Evolutionary conservation across 1,140 invertebrate genomes (phyloP).

Genomic region (Gryllus bimaculatus): DNA sequence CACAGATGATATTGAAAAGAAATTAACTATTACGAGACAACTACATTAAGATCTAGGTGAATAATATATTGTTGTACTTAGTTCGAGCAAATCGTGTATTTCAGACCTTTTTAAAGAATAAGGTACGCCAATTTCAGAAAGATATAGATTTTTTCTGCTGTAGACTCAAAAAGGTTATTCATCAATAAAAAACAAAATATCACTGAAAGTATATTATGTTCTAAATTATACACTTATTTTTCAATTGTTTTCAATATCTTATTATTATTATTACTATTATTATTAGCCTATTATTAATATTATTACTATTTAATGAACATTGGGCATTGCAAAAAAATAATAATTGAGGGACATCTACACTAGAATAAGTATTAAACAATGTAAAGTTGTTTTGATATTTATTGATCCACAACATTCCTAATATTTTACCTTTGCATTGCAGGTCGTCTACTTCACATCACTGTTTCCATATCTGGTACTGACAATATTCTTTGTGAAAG

Average conservation of each 20-base stretch:
- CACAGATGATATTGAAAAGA: neutral
- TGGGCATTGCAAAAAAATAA: neutral
- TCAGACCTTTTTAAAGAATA: neutral
- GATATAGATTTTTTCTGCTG: no score
- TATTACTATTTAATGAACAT: neutral
- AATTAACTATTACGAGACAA: neutral
- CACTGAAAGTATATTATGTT: no score
- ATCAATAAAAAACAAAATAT: no score
- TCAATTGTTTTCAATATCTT: neutral
- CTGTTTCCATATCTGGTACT: slow-evolving; percentile 91
- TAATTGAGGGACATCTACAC: neutral
- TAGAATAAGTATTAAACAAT: neutral
- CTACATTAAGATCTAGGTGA: neutral
- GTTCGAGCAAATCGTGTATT: neutral
- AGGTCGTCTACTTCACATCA: slow-evolving; percentile 94
- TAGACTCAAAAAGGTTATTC: no score
- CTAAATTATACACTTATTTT: no score
- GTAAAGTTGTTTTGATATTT: neutral
- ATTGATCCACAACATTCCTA: neutral
- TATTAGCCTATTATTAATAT: slow-evolving; percentile 9
- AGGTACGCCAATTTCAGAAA: neutral
- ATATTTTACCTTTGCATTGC: slow-evolving; percentile 26
- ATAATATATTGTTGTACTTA: neutral
- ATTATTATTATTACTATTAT: slow-evolving; percentile 3
- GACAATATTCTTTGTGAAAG: slow-evolving; percentile 89